Evolutionary conservation across 2,888 invertebrate species (phyloP).

Genomic region (Crocallis elinguaria): DNA sequence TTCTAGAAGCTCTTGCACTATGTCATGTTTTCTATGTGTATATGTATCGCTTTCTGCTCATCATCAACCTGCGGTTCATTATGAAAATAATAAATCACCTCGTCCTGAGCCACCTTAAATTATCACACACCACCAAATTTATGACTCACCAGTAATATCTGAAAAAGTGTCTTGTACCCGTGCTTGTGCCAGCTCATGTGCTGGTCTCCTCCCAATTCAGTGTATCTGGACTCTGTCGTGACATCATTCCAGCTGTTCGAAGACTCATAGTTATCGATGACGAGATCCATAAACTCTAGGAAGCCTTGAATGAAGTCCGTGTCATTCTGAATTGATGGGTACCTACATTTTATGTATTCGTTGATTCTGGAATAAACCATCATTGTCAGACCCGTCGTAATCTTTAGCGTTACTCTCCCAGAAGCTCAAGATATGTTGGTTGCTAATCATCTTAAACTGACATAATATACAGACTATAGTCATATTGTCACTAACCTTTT

Average conservation of each 20-base stretch:
- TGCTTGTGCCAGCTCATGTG: conserved; percentile 59
- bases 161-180: conserved; percentile 62
- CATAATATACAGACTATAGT: not conserved
- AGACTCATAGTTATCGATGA: conserved; percentile 55
- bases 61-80: too few relatives aligned
- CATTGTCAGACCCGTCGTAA: too few relatives aligned
- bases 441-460: too few relatives aligned
- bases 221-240: conserved; percentile 46
- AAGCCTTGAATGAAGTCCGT: conserved; percentile 51
- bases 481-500: conserved; percentile 46
- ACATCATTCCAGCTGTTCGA: conserved; percentile 63
- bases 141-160: conserved; percentile 49
- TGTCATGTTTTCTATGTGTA: too few relatives aligned
- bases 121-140: not conserved
- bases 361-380: conserved; percentile 46
- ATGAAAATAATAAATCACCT: not conserved
- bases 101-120: too few relatives aligned
- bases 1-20: too few relatives aligned
- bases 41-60: too few relatives aligned
- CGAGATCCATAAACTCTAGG: conserved; percentile 49
- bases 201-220: conserved; percentile 53
- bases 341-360: conserved; percentile 46
- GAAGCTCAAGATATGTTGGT: too few relatives aligned
- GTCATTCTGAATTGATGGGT: conserved; percentile 47
- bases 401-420: too few relatives aligned